Conservation (phyloP, 2,797 vertebrate species). For the Falco rusticolus region DNA sequence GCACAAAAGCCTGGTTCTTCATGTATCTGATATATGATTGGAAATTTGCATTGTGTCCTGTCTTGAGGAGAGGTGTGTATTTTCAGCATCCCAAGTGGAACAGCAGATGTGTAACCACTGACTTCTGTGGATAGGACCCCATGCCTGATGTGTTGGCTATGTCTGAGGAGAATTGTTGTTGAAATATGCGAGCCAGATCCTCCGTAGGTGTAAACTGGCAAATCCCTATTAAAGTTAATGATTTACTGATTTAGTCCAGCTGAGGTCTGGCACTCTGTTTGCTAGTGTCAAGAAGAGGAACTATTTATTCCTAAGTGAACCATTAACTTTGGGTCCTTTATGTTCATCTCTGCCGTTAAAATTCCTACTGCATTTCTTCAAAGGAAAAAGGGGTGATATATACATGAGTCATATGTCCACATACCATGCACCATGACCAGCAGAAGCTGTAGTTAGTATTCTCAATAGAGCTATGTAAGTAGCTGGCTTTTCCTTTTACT, state of each 20-base stretch:
- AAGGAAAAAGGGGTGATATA: conserved; percentile 14
- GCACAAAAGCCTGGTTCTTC: conserved; percentile 1
- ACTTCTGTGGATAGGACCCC: background rate
- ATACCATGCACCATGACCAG: background rate
- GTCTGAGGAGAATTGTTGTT: background rate
- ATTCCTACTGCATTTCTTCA: conserved; percentile 37
- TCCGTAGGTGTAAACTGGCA: conserved; percentile 55
- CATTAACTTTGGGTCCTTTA: conserved; percentile 51
- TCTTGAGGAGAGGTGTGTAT: background rate
- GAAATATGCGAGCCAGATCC: conserved; percentile 45
- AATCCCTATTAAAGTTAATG: conserved; percentile 51
- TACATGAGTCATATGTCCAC: conserved; percentile 8
- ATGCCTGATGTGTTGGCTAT: background rate
- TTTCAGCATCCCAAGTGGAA: background rate
- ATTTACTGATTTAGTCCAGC: conserved; percentile 54
- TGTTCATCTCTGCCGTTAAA: conserved; percentile 52
- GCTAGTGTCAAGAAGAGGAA: conserved; percentile 61
- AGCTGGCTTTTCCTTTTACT: background rate
- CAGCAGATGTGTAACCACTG: background rate
- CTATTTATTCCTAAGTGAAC: conserved; percentile 66
- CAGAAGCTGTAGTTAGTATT: conserved; percentile 28
- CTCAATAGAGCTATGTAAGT: background rate
- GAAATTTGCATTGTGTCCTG: background rate
- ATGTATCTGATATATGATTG: background rate
- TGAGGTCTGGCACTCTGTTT: conserved; percentile 47